Conservation (phyloP, 2,113 vertebrate genomes). For the Acinonyx jubatus region DNA sequence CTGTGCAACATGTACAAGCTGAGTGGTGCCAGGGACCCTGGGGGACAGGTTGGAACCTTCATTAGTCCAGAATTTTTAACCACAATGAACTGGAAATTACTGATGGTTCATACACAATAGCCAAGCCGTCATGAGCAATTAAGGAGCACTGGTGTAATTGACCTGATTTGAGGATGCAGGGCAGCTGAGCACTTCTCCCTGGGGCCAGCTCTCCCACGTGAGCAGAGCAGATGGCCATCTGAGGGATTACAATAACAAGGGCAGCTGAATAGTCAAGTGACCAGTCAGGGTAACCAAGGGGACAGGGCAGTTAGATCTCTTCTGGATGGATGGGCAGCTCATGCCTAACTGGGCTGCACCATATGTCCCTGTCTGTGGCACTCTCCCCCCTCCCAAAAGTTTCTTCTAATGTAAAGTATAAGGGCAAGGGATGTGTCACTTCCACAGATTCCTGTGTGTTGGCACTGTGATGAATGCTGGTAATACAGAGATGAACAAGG, state of each 20-base stretch:
- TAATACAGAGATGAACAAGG: neutral
- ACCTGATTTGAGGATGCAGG: slow-evolving; percentile 74
- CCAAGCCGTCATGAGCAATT: slow-evolving; percentile 72
- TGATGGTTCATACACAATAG: slow-evolving; percentile 66
- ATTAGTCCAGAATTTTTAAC: slow-evolving; percentile 71
- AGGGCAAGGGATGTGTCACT: neutral
- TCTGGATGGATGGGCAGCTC: slow-evolving; percentile 60
- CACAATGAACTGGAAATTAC: slow-evolving; percentile 76
- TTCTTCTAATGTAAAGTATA: slow-evolving; percentile 6
- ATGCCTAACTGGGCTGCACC: neutral
- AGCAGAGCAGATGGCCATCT: slow-evolving; percentile 77
- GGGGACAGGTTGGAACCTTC: slow-evolving; percentile 60
- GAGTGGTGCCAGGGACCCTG: slow-evolving; percentile 1
- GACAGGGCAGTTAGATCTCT: slow-evolving; percentile 61
- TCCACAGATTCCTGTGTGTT: neutral
- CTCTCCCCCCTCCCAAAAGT: neutral
- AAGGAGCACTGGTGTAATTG: slow-evolving; percentile 72
- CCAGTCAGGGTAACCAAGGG: slow-evolving; percentile 68
- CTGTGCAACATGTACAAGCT: slow-evolving; percentile 7
- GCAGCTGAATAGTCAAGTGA: slow-evolving; percentile 71
- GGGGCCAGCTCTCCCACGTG: slow-evolving; percentile 46
- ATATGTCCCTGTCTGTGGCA: slow-evolving; percentile 60
- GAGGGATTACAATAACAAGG: slow-evolving; percentile 74
- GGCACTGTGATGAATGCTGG: neutral
- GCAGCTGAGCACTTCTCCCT: slow-evolving; percentile 74